phyloP scores from a whole-genome alignment of 2,113 vertebrate species.

The Anseranas semipalmata region DNA sequence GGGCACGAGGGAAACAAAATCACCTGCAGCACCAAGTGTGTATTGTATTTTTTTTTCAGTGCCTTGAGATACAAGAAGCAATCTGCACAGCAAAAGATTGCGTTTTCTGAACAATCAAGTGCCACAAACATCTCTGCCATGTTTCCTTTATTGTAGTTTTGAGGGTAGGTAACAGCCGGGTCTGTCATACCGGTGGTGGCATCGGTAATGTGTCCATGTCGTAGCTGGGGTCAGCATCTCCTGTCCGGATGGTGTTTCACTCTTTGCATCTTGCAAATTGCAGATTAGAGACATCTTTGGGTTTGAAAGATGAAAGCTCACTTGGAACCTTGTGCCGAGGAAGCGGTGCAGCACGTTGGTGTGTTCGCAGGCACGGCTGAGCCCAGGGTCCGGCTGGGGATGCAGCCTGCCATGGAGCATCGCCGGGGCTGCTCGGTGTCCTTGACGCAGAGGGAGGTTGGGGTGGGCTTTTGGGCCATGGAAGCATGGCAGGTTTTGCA shows the following conservation, averaged over 20 bases:
- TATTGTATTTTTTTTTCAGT: not conserved
- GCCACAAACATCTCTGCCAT: rapidly evolving
- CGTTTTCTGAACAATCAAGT: not conserved
- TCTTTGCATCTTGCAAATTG: not conserved
- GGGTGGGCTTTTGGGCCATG: rapidly evolving
- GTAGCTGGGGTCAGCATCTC: not conserved
- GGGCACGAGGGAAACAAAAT: not conserved
- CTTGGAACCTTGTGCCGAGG: not conserved
- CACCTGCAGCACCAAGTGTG: not conserved
- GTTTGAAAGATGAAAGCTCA: not conserved
- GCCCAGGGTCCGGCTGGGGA: not conserved
- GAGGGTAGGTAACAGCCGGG: not conserved
- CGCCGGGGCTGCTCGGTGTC: not conserved
- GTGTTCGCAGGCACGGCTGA: no score
- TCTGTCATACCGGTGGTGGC: not conserved
- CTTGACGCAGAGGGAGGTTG: rapidly evolving
- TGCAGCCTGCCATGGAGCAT: not conserved
- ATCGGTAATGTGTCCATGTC: rapidly evolving
- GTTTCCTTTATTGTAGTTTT: not conserved
- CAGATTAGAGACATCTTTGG: not conserved
- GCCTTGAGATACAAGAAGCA: not conserved
- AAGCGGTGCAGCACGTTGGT: rapidly evolving
- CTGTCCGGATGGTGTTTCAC: rapidly evolving
- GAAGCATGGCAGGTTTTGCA: not conserved
- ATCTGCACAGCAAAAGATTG: not conserved